Conservation (phyloP, 2,113 vertebrate genomes). For the Notarius quadriscutis region DNA sequence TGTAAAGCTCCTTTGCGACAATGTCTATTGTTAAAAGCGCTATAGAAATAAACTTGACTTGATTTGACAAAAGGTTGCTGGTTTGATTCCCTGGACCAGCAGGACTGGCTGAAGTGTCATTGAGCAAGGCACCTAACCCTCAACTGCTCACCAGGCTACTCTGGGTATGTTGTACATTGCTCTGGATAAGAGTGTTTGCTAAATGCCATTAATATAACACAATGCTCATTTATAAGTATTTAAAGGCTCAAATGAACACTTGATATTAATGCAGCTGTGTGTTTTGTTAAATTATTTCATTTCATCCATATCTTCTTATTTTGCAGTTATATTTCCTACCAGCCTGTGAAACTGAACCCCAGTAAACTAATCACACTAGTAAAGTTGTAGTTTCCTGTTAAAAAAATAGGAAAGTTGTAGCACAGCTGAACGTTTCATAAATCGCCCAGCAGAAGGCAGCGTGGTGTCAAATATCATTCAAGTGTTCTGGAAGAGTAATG, state of each 20-base stretch:
- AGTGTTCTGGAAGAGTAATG: not conserved
- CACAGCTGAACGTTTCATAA: not conserved
- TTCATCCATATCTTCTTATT: not conserved
- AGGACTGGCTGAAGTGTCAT: too few species aligned
- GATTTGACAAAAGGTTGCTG: too few species aligned
- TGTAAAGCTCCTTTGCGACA: too few species aligned
- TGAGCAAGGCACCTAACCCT: too few species aligned
- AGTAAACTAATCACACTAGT: not conserved
- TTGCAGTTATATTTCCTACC: not conserved
- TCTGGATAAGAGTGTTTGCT: too few species aligned
- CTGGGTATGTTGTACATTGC: too few species aligned
- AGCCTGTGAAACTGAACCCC: not conserved
- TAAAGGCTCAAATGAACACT: not conserved
- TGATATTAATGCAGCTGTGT: not conserved
- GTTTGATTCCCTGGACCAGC: too few species aligned
- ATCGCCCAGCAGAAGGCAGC: constrained; percentile 40
- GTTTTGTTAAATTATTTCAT: not conserved
- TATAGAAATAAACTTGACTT: too few species aligned
- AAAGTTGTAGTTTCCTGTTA: not conserved
- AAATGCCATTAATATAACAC: too few species aligned
- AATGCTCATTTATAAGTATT: too few species aligned
- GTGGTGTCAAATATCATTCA: constrained; percentile 18
- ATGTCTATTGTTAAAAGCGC: too few species aligned
- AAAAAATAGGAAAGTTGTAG: not conserved
- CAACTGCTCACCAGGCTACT: too few species aligned